Evolutionary conservation across 92 coral and sea anemone species (phyloP), one percentile per base, ranked within the genome.

Genomic region (Epizoanthus scotinus): DNA sequence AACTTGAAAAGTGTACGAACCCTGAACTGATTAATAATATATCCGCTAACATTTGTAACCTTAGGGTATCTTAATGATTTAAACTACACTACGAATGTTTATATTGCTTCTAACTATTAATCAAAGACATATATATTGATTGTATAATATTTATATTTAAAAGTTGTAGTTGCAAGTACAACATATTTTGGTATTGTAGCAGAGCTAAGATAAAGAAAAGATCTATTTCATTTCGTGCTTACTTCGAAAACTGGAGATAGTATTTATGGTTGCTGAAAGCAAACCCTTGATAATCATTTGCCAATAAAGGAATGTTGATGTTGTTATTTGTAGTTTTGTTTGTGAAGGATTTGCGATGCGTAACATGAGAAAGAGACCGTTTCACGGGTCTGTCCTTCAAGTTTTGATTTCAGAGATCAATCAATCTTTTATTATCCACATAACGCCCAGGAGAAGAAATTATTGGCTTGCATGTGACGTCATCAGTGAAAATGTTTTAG

Each of bases 121-220:
- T 44, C 52, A 44, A 18, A 62, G 17, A 62, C 67, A 62, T 25
- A 61, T 25, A 25, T 61, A 26, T 25, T 24, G 29, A 25, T 22
- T 25, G 38, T 25, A 17, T 62, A 24, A 62, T 5, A 27, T 62
- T 29, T 25, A 18, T 20, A 18, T 62, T 24, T 0, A 62, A 62
- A 3, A 13, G 25, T 62, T 62, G 67, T 62, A 62, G 36, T 62
- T 29, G 67, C 10, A 62, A 62, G 67, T 62, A 62, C 67, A 22
- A 25, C 67, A 25, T 26, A 62, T 0, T 26, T 62, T 62, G 31
- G 18, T 25, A 25, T 25, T 24, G 17, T 62, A 24, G 12, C 18
- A 62, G 67, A 62, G 40, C 40, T 34, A 6, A 34, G 67, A 18
- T 62, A 47, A 62, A 62, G 26, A 26, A 1, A 60, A 25, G 31